A percentile compares a stretch with the other conserved stretches of the same genome.
phyloP scores from a whole-genome alignment of 2,797 vertebrate species.

The Passerculus sandwichensis region DNA sequence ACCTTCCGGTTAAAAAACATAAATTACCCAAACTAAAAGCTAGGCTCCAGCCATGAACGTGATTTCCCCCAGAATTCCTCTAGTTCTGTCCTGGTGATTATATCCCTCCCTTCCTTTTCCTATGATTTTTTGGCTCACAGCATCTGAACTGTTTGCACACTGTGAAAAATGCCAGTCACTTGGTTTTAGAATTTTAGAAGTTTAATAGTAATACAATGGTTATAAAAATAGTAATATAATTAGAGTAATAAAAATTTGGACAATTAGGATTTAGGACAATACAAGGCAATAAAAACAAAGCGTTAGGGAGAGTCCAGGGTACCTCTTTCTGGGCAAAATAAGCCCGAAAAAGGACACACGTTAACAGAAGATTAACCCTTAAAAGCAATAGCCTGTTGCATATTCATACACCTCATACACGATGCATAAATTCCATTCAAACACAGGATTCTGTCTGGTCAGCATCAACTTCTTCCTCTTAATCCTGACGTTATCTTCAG shows the following conservation, averaged over 20 bases:
- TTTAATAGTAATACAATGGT: too few relatives aligned
- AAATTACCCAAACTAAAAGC: neutral
- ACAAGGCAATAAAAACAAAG: neutral
- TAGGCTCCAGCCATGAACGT: neutral
- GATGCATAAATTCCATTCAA: neutral
- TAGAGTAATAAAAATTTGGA: neutral
- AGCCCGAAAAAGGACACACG: neutral
- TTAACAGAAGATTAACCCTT: neutral
- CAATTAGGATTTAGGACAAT: neutral
- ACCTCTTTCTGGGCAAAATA: neutral
- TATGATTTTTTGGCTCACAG: neutral
- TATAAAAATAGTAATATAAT: neutral
- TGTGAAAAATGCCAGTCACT: too few relatives aligned
- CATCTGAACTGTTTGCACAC: rapidly evolving
- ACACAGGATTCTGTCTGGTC: neutral
- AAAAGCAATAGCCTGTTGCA: neutral
- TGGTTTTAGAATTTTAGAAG: too few relatives aligned
- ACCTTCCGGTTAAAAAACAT: neutral
- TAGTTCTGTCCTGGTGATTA: neutral
- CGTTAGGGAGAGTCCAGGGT: neutral
- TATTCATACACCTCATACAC: neutral
- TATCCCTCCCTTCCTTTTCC: neutral
- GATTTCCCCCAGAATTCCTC: neutral
- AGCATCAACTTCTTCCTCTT: neutral
- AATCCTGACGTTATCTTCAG: neutral